phyloP scores from a whole-genome alignment of 2,113 vertebrate genomes.

The Pagrus major region DNA sequence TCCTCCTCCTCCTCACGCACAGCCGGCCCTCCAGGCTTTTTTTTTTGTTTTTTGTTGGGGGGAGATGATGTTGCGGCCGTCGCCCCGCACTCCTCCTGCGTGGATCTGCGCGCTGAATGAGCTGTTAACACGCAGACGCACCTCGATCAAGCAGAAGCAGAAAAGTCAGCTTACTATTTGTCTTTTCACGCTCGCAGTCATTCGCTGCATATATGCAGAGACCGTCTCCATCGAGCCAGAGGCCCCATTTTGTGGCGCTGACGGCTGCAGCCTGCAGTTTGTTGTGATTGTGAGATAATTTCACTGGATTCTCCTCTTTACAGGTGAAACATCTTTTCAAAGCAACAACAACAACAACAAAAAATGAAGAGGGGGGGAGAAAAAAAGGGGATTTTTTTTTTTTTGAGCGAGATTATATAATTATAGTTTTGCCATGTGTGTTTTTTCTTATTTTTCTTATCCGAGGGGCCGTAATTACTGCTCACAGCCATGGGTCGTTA shows the following conservation, averaged over 20 bases:
- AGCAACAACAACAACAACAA: neutral
- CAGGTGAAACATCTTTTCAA: slow-evolving; percentile 69
- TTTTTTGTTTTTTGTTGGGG: too few species aligned
- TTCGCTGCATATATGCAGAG: slow-evolving; percentile 15
- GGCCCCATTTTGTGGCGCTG: slow-evolving; percentile 25
- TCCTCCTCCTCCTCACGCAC: too few species aligned
- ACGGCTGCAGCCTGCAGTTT: slow-evolving; percentile 61
- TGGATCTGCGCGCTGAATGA: too few species aligned
- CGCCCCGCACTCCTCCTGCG: neutral
- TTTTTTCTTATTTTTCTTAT: slow-evolving; percentile 71
- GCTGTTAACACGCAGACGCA: slow-evolving; percentile 1
- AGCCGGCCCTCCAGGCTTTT: too few species aligned
- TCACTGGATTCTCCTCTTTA: slow-evolving; percentile 52
- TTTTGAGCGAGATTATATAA: slow-evolving; percentile 79
- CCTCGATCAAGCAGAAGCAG: neutral
- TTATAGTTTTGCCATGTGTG: slow-evolving; percentile 83
- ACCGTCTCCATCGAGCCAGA: slow-evolving; percentile 1
- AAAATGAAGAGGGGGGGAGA: neutral
- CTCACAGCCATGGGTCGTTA: slow-evolving; percentile 79
- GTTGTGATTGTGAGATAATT: slow-evolving; percentile 78
- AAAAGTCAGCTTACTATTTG: slow-evolving; percentile 15
- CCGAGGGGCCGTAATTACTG: slow-evolving; percentile 80
- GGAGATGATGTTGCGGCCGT: too few species aligned
- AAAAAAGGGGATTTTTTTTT: slow-evolving; percentile 16
- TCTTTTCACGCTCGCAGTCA: slow-evolving; percentile 26